These are phyloP conservation scores for Narcine bancroftii DNA, from an alignment of 2,113 vertebrate genomes.

Conservation along the genomic window DNA sequence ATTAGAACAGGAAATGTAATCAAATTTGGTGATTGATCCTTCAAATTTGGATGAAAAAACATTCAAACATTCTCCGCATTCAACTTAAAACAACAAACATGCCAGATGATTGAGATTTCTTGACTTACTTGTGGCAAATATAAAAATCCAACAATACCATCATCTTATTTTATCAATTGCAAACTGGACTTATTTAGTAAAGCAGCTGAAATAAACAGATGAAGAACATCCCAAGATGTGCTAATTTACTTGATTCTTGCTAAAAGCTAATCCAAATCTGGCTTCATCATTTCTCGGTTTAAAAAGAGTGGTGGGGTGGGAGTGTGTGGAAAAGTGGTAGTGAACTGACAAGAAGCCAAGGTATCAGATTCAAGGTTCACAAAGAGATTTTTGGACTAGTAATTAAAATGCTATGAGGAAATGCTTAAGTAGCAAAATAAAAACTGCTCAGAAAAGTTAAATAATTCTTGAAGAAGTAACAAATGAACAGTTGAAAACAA, in stretches of 20 bases:
- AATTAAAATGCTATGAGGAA: neutral
- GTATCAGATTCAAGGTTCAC: neutral
- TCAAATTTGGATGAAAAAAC: neutral
- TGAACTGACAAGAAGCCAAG: neutral
- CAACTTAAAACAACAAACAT: neutral
- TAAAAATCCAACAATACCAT: neutral
- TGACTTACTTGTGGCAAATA: neutral
- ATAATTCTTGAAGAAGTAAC: neutral
- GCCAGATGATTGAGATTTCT: too few relatives aligned
- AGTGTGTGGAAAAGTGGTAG: neutral
- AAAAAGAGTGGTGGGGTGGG: neutral
- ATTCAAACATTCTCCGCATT: neutral
- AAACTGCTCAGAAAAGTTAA: neutral
- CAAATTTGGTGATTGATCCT: neutral
- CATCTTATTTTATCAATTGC: neutral
- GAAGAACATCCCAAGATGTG: neutral
- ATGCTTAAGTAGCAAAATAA: neutral
- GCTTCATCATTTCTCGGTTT: neutral
- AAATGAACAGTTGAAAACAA: neutral
- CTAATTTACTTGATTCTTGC: neutral
- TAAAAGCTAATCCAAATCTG: neutral
- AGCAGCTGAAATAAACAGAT: neutral
- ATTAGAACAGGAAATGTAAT: neutral
- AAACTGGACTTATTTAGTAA: neutral
- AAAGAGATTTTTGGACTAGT: neutral